These are phyloP conservation scores for Branchinecta sandiegonensis DNA, from an alignment of 2,888 invertebrate genomes.

Conservation along the genomic window DNA sequence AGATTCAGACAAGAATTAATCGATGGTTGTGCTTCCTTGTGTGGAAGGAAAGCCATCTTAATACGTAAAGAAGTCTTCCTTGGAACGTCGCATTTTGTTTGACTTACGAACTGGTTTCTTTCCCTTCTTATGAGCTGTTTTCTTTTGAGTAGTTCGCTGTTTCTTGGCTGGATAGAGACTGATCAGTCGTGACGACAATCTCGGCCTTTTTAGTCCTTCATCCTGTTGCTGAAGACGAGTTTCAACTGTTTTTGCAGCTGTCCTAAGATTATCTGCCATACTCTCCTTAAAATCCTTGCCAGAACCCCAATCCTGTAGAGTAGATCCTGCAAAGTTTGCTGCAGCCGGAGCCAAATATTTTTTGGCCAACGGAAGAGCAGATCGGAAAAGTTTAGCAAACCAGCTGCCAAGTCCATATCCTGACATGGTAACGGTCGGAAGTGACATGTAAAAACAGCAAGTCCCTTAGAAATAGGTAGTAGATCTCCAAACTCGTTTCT, in stretches of 20 bases:
- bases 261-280: too few relatives aligned
- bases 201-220: too few relatives aligned
- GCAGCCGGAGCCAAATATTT: not conserved
- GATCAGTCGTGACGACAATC: too few relatives aligned
- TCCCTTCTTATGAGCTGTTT: too few relatives aligned
- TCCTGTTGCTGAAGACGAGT: too few relatives aligned
- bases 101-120: too few relatives aligned
- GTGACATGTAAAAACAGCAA: not conserved
- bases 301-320: conserved; percentile 1
- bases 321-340: not conserved
- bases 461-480: not conserved
- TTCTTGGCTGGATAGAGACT: too few relatives aligned
- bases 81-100: too few relatives aligned
- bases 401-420: not conserved
- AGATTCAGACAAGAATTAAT: not conserved
- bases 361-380: not conserved
- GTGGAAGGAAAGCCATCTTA: not conserved
- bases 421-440: not conserved
- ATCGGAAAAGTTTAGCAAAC: conserved; percentile 9
- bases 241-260: too few relatives aligned
- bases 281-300: not conserved
- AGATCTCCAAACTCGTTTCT: not conserved
- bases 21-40: not conserved
- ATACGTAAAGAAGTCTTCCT: not conserved
- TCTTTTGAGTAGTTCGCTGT: too few relatives aligned